These are phyloP conservation scores for Disparrhopalites patrizii DNA, from an alignment of 2,888 invertebrate species.

Conservation along the genomic window DNA sequence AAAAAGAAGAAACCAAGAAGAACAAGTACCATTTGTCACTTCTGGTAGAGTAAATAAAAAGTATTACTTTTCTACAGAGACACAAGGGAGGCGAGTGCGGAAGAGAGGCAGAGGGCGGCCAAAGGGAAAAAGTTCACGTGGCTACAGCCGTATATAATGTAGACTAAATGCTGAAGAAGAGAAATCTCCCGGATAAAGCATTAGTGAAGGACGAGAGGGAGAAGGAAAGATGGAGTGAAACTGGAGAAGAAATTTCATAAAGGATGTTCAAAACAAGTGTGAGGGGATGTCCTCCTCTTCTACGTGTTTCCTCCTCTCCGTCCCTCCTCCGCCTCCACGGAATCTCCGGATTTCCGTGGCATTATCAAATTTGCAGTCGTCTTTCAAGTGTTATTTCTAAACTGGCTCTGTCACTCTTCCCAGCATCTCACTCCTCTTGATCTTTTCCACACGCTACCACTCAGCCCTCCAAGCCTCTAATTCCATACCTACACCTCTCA, in stretches of 20 bases:
- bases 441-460: slow-evolving; percentile 15
- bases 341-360: slow-evolving; percentile 24
- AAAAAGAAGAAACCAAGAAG: background rate
- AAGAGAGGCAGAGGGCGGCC: background rate
- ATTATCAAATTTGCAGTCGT: slow-evolving; percentile 42
- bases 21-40: background rate
- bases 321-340: slow-evolving; percentile 24
- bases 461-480: slow-evolving; percentile 24
- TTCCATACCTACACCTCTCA: slow-evolving; percentile 21
- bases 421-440: slow-evolving; percentile 17
- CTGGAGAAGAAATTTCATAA: background rate
- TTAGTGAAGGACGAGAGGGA: too few species aligned
- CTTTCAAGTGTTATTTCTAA: slow-evolving; percentile 42
- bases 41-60: background rate
- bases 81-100: too few species aligned
- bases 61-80: too few species aligned
- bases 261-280: slow-evolving; percentile 2
- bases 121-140: background rate
- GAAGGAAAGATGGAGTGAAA: background rate
- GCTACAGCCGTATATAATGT: background rate
- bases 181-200: too few species aligned
- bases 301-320: background rate
- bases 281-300: background rate
- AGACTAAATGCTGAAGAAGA: too few species aligned
- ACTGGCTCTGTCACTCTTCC: slow-evolving; percentile 28